phyloP scores from a whole-genome alignment of 2,888 invertebrate species.

The Anthoptus insignis region DNA sequence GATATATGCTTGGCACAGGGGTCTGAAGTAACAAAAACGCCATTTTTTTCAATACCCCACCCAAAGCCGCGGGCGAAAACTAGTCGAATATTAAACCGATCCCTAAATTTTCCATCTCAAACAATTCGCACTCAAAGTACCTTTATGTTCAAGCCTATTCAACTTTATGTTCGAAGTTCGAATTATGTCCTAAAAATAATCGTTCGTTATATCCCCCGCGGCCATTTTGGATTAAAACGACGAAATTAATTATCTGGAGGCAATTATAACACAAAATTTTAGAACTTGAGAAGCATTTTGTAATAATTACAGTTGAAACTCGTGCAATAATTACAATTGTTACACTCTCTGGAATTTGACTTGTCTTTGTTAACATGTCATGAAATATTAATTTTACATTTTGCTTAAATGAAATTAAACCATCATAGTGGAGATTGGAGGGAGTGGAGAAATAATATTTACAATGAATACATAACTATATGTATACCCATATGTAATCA shows the following conservation, averaged over 20 bases:
- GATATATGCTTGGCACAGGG: too few species aligned
- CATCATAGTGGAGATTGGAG: too few species aligned
- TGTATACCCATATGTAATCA: too few species aligned
- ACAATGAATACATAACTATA: too few species aligned
- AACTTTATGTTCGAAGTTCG: slow-evolving; percentile 24
- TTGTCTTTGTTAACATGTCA: not conserved
- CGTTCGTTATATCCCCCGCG: slow-evolving; percentile 6
- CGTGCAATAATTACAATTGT: not conserved
- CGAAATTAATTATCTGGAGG: slow-evolving; percentile 13
- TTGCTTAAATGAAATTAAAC: too few species aligned
- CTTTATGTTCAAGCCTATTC: slow-evolving; percentile 18
- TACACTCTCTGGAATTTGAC: not conserved
- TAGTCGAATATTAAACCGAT: too few species aligned
- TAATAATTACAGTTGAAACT: slow-evolving; percentile 9
- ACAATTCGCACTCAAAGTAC: slow-evolving; percentile 10
- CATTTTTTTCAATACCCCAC: too few species aligned
- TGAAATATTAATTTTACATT: not conserved
- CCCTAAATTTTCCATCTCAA: not conserved
- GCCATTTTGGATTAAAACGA: slow-evolving; percentile 19
- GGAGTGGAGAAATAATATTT: too few species aligned
- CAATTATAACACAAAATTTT: slow-evolving; percentile 10
- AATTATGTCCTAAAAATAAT: slow-evolving; percentile 37
- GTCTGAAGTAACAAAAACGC: too few species aligned
- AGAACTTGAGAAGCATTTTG: slow-evolving; percentile 10
- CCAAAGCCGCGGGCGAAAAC: too few species aligned